phyloP scores from a whole-genome alignment of 30 jellyfish, hydroid and myxozoan species.

The Pseudorhiza aurosa region DNA sequence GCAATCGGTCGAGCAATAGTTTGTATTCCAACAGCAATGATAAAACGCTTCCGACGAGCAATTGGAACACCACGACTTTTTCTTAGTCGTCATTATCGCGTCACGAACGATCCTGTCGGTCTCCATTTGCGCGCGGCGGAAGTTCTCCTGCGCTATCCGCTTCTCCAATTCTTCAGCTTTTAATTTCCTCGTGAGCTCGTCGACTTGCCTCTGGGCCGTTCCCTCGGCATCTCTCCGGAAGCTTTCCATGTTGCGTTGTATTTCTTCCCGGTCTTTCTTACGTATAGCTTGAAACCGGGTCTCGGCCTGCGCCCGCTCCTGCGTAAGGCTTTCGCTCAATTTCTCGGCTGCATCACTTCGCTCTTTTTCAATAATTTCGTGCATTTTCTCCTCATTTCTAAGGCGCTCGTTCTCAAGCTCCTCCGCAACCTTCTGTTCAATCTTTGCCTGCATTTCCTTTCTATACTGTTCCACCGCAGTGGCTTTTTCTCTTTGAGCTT shows the following conservation, averaged over 20 bases:
- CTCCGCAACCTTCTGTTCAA: constrained; percentile 73
- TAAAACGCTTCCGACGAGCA: constrained; percentile 94
- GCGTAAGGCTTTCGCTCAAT: constrained; percentile 33
- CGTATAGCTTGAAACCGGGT: constrained; percentile 60
- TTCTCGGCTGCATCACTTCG: constrained; percentile 53
- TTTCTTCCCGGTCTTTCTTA: constrained; percentile 82
- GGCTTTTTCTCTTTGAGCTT: constrained; percentile 78
- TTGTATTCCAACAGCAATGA: constrained; percentile 98
- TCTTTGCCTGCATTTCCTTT: constrained; percentile 55
- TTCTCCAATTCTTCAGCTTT: constrained; percentile 89
- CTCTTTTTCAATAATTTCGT: constrained; percentile 76
- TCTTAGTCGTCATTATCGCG: constrained; percentile 82
- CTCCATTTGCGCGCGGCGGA: constrained; percentile 84
- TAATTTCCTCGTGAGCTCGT: constrained; percentile 79
- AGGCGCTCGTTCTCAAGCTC: constrained; percentile 77
- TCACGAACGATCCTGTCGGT: constrained; percentile 79
- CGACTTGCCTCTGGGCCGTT: constrained; percentile 76
- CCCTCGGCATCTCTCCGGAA: constrained; percentile 82
- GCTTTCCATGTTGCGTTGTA: constrained; percentile 82
- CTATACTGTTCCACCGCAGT: constrained; percentile 62
- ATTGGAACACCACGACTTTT: constrained; percentile 97
- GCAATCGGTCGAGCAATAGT: constrained; percentile 95
- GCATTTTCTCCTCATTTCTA: constrained; percentile 53
- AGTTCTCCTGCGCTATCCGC: constrained; percentile 80
- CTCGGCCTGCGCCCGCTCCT: constrained; percentile 81